Conservation (phyloP, 2,113 vertebrate species). For the Saguinus imperator region DNA sequence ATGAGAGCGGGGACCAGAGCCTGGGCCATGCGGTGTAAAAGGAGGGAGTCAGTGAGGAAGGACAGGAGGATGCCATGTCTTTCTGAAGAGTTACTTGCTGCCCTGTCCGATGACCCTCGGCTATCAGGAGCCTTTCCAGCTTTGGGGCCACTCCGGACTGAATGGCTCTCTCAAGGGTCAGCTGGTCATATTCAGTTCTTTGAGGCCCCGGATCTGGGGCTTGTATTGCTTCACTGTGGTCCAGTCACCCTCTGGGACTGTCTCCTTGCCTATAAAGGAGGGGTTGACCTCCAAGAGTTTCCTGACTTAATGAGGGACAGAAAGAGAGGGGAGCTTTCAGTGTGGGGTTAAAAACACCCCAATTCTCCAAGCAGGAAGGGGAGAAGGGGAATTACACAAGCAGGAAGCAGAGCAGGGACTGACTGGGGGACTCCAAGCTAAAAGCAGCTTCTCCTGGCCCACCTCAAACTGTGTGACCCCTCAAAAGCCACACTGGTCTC, state of each 20-base stretch:
- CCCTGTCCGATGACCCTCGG: background rate
- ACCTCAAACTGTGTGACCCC: background rate
- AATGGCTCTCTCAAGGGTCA: accelerated
- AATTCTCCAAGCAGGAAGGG: background rate
- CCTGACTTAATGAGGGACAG: too few relatives aligned
- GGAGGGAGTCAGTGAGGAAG: background rate
- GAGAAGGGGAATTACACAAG: background rate
- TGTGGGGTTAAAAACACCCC: background rate
- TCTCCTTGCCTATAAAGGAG: background rate
- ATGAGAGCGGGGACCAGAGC: background rate
- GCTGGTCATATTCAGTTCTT: accelerated
- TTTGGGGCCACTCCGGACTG: background rate
- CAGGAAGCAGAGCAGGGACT: too few relatives aligned
- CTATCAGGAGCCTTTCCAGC: too few relatives aligned
- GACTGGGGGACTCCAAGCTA: background rate
- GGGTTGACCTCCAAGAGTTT: background rate
- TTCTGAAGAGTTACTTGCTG: background rate
- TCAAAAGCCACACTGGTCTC: accelerated
- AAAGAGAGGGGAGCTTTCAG: background rate
- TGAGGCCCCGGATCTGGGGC: background rate
- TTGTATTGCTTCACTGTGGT: background rate
- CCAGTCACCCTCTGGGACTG: background rate
- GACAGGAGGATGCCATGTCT: background rate
- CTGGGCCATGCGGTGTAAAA: background rate
- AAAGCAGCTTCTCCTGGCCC: background rate